phyloP scores from a whole-genome alignment of 2,888 invertebrate genomes.

The Apantesis nais region DNA sequence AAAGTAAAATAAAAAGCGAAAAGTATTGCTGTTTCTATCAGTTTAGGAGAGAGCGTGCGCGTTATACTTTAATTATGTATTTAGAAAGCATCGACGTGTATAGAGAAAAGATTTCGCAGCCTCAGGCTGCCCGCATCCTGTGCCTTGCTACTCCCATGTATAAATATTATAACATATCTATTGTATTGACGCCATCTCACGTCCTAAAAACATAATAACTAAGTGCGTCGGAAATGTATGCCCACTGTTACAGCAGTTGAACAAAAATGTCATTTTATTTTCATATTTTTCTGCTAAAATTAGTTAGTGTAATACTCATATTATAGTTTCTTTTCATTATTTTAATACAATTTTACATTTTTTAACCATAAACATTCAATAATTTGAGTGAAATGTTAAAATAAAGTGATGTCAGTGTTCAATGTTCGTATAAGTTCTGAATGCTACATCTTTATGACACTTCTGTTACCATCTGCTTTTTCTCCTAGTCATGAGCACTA shows the following conservation, averaged over 20 bases:
- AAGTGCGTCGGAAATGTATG: not conserved
- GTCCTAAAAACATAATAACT: conserved; percentile 51
- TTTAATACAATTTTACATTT: conserved; percentile 4
- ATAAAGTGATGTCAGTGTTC: not conserved
- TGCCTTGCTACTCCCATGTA: conserved; percentile 76
- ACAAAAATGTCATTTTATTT: conserved; percentile 1
- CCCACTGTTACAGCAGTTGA: not conserved
- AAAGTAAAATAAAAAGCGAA: conserved; percentile 59
- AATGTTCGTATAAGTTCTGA: not conserved
- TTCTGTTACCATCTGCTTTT: not conserved
- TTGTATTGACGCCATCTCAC: conserved; percentile 71
- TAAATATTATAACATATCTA: conserved; percentile 64
- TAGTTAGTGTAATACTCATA: conserved; percentile 3
- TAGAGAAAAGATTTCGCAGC: conserved; percentile 74
- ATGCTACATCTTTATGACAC: not conserved
- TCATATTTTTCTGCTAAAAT: conserved; percentile 1
- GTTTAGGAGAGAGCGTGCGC: conserved; percentile 37
- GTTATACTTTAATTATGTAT: conserved; percentile 48
- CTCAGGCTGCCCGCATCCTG: conserved; percentile 68
- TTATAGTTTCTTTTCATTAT: not conserved
- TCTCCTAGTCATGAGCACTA: not conserved
- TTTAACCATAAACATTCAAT: not conserved
- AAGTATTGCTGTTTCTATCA: conserved; percentile 79
- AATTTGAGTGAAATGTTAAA: not conserved
- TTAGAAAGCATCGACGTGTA: conserved; percentile 63